These are phyloP conservation scores for Rhynchomys soricoides DNA, from an alignment of 2,113 vertebrate genomes.

Conservation along the genomic window DNA sequence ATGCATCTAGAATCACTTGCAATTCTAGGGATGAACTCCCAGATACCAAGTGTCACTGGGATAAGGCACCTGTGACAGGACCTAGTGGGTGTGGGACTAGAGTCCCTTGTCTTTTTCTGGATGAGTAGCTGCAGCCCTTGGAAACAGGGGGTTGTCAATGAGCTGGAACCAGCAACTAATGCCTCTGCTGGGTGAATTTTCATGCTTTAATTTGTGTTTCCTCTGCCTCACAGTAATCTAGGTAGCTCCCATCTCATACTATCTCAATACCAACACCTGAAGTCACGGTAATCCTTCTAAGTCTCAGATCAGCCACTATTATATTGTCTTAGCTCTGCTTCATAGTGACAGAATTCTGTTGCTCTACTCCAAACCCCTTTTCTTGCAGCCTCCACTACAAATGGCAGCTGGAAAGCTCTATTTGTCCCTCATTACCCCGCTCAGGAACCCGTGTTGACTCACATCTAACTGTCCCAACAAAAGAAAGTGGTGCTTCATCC, in stretches of 20 bases:
- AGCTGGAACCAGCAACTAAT: not conserved
- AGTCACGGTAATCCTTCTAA: not conserved
- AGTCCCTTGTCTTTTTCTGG: accelerated
- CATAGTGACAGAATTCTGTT: no score
- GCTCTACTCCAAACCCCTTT: not conserved
- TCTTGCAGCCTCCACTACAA: not conserved
- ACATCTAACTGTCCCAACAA: not conserved
- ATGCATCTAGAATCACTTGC: not conserved
- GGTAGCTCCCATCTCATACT: no score
- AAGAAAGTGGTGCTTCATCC: not conserved
- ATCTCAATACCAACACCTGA: not conserved
- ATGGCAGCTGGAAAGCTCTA: not conserved
- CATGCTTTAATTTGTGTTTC: not conserved
- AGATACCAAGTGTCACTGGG: not conserved
- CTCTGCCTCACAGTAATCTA: not conserved
- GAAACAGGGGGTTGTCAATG: not conserved
- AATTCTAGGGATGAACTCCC: not conserved
- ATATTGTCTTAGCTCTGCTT: not conserved
- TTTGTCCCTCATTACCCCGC: no score
- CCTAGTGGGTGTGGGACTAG: no score
- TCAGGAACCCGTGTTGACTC: not conserved
- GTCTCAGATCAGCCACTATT: no score
- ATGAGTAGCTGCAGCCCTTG: accelerated
- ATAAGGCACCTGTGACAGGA: no score
- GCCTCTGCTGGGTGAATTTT: not conserved